Conservation (phyloP, 2,888 invertebrate genomes). For the Acronicta aceris region DNA sequence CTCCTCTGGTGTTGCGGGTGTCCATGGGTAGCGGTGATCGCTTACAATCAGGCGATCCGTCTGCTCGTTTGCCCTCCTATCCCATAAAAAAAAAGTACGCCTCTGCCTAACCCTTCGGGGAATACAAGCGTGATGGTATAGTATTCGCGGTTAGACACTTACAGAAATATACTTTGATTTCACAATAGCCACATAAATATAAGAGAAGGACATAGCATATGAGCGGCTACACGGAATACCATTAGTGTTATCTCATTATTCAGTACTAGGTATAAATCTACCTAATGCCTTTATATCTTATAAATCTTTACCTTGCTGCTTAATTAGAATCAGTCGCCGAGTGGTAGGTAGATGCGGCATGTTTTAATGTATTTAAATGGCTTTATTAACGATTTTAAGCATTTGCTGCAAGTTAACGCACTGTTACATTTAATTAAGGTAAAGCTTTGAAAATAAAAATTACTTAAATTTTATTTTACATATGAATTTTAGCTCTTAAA, state of each 20-base stretch:
- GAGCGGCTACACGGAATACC: conserved; percentile 62
- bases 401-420: neutral
- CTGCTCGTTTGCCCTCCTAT: too few relatives aligned
- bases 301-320: conserved; percentile 82
- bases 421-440: neutral
- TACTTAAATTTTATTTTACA: neutral
- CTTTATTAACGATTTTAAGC: conserved; percentile 24
- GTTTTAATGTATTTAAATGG: conserved; percentile 39
- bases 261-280: conserved; percentile 84
- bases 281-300: conserved; percentile 87
- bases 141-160: too few relatives aligned
- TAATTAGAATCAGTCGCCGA: conserved; percentile 81
- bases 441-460: neutral
- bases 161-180: neutral
- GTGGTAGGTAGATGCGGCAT: conserved; percentile 55
- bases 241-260: conserved; percentile 86
- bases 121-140: too few relatives aligned
- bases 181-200: conserved; percentile 9
- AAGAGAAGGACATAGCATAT: conserved; percentile 34
- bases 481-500: too few relatives aligned
- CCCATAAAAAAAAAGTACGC: too few relatives aligned
- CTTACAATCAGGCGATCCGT: too few relatives aligned
- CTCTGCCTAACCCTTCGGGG: too few relatives aligned
- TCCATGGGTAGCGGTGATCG: too few relatives aligned
- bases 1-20: too few relatives aligned